A percentile compares a stretch with the other conserved stretches of the same genome.
Evolutionary conservation across 2,797 vertebrate species (phyloP).

Genomic region (Nasua narica): DNA sequence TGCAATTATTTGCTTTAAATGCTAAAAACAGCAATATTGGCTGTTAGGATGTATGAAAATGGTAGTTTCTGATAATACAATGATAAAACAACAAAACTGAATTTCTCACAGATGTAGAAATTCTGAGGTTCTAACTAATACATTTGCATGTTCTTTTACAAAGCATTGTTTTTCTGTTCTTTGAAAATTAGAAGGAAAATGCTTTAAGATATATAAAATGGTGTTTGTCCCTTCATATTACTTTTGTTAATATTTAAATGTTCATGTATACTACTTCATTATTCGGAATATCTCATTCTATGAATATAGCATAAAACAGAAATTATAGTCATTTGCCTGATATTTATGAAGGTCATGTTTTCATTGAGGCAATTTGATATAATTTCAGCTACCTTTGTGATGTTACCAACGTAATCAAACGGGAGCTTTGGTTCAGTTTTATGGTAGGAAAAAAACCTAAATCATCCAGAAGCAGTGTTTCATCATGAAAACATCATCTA

Average conservation of each 20-base stretch:
- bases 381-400: background rate
- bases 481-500: background rate
- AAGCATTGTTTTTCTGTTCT: background rate
- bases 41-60: background rate
- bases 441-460: background rate
- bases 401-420: background rate
- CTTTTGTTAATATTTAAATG: background rate
- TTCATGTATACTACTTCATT: background rate
- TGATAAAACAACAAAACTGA: background rate
- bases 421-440: background rate
- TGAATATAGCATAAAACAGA: background rate
- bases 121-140: background rate
- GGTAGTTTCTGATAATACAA: background rate
- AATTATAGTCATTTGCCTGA: background rate
- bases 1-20: background rate
- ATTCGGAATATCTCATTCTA: background rate
- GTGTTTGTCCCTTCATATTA: background rate
- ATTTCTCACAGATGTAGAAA: background rate
- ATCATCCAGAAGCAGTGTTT: background rate
- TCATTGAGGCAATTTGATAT: background rate
- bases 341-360: background rate
- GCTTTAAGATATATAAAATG: background rate
- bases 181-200: background rate
- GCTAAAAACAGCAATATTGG: background rate
- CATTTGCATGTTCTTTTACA: background rate